phyloP scores from a whole-genome alignment of 2,113 vertebrate species.

The Pongo pygmaeus region DNA sequence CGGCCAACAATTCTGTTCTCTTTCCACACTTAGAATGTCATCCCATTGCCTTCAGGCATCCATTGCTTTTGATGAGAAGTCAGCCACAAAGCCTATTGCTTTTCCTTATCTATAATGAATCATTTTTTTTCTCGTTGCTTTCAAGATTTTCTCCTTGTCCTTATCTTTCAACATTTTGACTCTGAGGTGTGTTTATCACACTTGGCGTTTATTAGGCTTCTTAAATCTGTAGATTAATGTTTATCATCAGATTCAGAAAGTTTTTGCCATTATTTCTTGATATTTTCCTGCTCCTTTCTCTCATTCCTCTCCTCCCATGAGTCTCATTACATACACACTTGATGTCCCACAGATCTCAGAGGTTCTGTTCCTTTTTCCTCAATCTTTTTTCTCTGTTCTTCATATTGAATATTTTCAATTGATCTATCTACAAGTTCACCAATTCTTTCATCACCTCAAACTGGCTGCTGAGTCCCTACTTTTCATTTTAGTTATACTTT shows the following conservation, averaged over 20 bases:
- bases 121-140: neutral
- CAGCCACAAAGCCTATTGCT: neutral
- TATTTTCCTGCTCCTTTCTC: neutral
- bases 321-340: neutral
- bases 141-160: neutral
- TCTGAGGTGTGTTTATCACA: neutral
- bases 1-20: neutral
- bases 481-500: neutral
- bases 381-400: neutral
- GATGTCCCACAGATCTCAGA: neutral
- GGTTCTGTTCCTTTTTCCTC: neutral
- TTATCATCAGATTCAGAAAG: neutral
- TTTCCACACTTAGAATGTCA: neutral
- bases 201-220: neutral
- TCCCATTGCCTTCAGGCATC: neutral
- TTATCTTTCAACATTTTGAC: neutral
- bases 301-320: neutral
- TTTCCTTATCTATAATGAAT: neutral
- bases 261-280: neutral
- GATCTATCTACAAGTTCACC: neutral
- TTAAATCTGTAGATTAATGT: neutral
- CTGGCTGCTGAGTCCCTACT: neutral
- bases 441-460: slow-evolving; percentile 19
- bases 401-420: neutral
- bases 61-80: neutral